These are phyloP conservation scores for Harpalus rubripes DNA, from an alignment of 2,888 invertebrate species.

Conservation along the genomic window DNA sequence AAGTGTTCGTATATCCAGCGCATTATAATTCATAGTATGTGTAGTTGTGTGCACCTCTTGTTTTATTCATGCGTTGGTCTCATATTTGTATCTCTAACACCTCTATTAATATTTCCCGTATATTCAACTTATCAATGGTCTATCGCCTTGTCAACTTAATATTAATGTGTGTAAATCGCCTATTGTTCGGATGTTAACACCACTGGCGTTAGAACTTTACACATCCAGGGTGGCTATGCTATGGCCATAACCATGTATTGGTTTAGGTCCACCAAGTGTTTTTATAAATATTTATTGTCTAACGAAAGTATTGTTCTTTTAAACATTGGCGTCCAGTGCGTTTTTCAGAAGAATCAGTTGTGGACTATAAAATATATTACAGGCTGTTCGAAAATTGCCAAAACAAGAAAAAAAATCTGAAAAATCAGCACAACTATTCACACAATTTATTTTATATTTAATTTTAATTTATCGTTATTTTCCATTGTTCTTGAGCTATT, in stretches of 20 bases:
- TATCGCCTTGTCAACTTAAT: slow-evolving; percentile 51
- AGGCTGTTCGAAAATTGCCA: no score
- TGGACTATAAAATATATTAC: no score
- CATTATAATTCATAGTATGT: not conserved
- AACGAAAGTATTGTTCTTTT: not conserved
- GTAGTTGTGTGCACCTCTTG: not conserved
- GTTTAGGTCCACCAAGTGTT: not conserved
- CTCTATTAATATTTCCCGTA: slow-evolving; percentile 33
- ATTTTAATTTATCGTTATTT: no score
- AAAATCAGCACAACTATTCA: no score
- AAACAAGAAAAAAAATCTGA: no score
- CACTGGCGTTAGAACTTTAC: slow-evolving; percentile 27
- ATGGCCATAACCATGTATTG: not conserved
- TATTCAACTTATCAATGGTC: not conserved
- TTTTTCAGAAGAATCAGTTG: not conserved
- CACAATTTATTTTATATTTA: no score
- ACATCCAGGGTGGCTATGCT: not conserved
- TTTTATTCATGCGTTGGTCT: slow-evolving; percentile 38
- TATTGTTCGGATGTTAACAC: slow-evolving; percentile 65
- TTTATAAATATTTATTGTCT: slow-evolving; percentile 9
- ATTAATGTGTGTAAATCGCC: slow-evolving; percentile 64
- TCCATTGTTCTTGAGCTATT: no score
- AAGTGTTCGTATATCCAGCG: not conserved
- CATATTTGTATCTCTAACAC: slow-evolving; percentile 19
- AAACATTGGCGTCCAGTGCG: not conserved